phyloP scores from a whole-genome alignment of 2,888 invertebrate genomes.

The Drosophila neoperkinsi region DNA sequence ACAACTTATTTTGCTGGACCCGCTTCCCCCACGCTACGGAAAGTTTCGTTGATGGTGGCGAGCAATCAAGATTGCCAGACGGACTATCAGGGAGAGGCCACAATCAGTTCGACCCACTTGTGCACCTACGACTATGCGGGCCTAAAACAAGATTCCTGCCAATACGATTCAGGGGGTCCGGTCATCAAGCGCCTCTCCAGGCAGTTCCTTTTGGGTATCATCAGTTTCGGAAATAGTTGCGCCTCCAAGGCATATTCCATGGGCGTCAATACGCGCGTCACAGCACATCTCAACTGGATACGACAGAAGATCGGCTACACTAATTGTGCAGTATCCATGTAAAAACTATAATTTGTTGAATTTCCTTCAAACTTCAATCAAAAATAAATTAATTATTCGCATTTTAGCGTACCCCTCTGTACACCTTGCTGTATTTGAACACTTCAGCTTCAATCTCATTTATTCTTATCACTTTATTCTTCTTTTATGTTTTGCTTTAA shows the following conservation, averaged over 20 bases:
- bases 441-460: neutral
- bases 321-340: conserved; percentile 59
- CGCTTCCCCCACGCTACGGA: conserved; percentile 84
- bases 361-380: neutral
- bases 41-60: conserved; percentile 84
- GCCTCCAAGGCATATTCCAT: conserved; percentile 83
- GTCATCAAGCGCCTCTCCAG: conserved; percentile 83
- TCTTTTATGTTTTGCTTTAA: neutral
- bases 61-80: conserved; percentile 58
- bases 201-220: conserved; percentile 86
- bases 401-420: neutral
- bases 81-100: conserved; percentile 38
- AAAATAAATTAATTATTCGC: neutral
- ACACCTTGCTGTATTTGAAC: neutral
- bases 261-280: conserved; percentile 87
- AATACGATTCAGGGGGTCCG: conserved; percentile 87
- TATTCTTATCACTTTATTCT: neutral
- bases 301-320: conserved; percentile 48
- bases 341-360: neutral
- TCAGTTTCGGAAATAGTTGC: conserved; percentile 87
- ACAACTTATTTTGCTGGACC: conserved; percentile 85
- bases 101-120: conserved; percentile 59
- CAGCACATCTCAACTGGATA: conserved; percentile 87
- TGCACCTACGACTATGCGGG: conserved; percentile 76
- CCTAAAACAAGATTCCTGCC: conserved; percentile 85